phyloP scores from a whole-genome alignment of 2,113 vertebrate genomes.

The Phylloscopus trochiloides region DNA sequence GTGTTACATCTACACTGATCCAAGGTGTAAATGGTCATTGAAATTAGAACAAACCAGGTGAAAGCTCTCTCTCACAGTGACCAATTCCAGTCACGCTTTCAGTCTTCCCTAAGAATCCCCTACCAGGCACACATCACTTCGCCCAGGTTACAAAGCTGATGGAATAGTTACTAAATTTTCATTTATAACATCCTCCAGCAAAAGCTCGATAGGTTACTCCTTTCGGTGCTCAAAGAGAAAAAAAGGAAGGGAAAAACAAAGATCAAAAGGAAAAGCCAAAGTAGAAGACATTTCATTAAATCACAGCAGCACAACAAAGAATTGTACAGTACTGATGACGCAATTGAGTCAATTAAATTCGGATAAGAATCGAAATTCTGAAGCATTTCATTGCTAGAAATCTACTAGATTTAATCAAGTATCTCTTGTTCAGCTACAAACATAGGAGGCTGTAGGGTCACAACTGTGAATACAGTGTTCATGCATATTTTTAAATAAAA shows the following conservation, averaged over 20 bases:
- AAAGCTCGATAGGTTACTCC: conserved; percentile 99
- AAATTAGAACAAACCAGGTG: background rate
- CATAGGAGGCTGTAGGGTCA: background rate
- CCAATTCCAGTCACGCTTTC: background rate
- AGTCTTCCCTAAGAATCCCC: background rate
- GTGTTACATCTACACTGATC: background rate
- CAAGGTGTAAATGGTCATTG: background rate
- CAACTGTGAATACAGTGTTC: background rate
- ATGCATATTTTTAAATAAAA: background rate
- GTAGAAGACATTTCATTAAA: conserved; percentile 24
- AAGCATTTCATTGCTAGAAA: background rate
- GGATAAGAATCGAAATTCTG: background rate
- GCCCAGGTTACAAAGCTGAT: conserved; percentile 91
- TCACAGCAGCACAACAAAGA: background rate
- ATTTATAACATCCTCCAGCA: conserved; percentile 99
- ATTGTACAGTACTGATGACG: background rate
- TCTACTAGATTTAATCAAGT: background rate
- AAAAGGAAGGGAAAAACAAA: background rate
- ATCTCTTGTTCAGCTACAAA: background rate
- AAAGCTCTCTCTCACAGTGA: background rate
- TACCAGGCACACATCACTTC: conserved; percentile 89
- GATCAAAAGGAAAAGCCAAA: conserved; percentile 62
- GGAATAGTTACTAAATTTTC: conserved; percentile 98
- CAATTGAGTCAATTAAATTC: background rate
- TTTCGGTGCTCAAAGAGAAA: conserved; percentile 90